Base-by-base conservation (phyloP, 37 sponge, comb jelly and placozoan species). In the Theonella swinhoei region DNA sequence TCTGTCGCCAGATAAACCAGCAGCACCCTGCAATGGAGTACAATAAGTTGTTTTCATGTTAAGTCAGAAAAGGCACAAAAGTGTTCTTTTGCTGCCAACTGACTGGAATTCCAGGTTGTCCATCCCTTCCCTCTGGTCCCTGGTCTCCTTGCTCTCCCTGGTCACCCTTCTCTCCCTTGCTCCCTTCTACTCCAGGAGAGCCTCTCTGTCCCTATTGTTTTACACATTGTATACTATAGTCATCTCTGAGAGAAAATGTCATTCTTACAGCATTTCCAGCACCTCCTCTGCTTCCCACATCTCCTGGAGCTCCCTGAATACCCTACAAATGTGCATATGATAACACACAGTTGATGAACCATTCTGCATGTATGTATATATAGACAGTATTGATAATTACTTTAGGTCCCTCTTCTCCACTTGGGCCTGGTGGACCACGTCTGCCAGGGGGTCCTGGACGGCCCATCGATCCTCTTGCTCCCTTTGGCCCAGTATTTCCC, bases 151-250 rank as follows among this genome's bases (percentile, higher is more conserved):
- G 54, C 0, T 32, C 26, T 4, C 82, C 86, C n/a, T 1, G 0
- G 7, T 80, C 66, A 63, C 90, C 90, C 62, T 85, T 90, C 66
- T 79, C 87, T 62, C 87, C 87, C 80, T 86, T 86, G 11, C 38
- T 23, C 35, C 87, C 87, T 32, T n/a, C 22, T 22, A 14, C 17
- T 17, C 87, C 87, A 59, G 1, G 11, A 24, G 80, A 14, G 0
- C 87, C 87, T 72, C 65, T 38, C 19, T 24, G 19, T 32, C 84
- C 84, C 84, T 83, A 42, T 2, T n/a, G 33, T 35, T 8, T 24
- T 26, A 66, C n/a, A 66, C 68, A 11, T 26, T 24, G 68, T 66
- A 8, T 9, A 36, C 39, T 11, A 71, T 24, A 36, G 37, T 71
- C 39, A 41, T 3, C n/a, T 11, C 41, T 23, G 23, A 38, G 42